Percentiles rank a stretch among this genome's conserved stretches.
Conservation (phyloP, 2,888 invertebrate species). For the Eucriotettix oculatus region DNA sequence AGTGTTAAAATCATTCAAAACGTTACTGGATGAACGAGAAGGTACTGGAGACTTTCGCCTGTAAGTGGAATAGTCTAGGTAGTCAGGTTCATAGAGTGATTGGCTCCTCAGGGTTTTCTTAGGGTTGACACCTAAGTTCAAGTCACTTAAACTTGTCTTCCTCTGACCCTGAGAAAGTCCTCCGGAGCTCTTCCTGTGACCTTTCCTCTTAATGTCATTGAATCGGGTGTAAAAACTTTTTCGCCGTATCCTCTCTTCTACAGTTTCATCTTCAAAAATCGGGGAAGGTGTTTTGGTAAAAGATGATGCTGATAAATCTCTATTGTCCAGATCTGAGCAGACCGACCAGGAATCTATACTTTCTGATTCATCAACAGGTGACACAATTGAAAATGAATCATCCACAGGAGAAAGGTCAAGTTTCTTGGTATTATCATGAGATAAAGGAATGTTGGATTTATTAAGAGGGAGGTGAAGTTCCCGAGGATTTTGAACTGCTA, state of each 20-base stretch:
- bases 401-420: slow-evolving; percentile 16
- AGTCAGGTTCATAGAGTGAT: not conserved
- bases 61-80: not conserved
- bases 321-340: slow-evolving; percentile 35
- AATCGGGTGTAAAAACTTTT: slow-evolving; percentile 82
- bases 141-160: not conserved
- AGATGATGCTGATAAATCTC: slow-evolving; percentile 2
- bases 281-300: slow-evolving; percentile 1
- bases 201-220: slow-evolving; percentile 56
- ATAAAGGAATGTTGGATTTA: slow-evolving; percentile 1
- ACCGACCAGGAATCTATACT: slow-evolving; percentile 50
- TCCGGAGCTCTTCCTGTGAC: slow-evolving; percentile 2
- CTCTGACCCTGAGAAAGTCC: not conserved
- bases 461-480: no score
- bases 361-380: slow-evolving; percentile 38
- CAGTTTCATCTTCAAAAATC: slow-evolving; percentile 41
- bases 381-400: slow-evolving; percentile 28
- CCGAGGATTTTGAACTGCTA: no score
- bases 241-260: slow-evolving; percentile 70
- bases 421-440: slow-evolving; percentile 1
- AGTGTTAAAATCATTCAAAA: no score
- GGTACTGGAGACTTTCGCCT: not conserved
- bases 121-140: not conserved
- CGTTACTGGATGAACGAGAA: no score
- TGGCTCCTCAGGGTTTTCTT: not conserved